Conservation (phyloP, 2,113 vertebrate genomes). For the Heteronetta atricapilla region DNA sequence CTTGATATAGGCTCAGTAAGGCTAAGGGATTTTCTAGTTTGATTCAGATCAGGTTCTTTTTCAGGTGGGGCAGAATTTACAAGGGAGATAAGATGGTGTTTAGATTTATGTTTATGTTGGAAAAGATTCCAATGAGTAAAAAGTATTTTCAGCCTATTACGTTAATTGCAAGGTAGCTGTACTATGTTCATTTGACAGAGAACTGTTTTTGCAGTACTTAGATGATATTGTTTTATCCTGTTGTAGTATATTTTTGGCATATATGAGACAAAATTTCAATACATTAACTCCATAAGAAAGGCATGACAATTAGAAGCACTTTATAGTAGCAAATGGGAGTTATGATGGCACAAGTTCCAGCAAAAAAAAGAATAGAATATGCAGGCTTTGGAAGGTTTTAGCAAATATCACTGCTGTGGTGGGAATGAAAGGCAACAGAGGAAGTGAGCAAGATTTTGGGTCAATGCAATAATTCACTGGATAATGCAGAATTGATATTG, state of each 20-base stretch:
- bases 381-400: neutral
- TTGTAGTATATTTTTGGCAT: neutral
- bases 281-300: neutral
- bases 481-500: neutral
- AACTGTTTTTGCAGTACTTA: neutral
- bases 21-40: neutral
- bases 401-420: neutral
- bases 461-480: neutral
- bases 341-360: neutral
- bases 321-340: neutral
- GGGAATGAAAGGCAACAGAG: neutral
- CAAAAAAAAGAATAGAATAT: neutral
- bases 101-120: neutral
- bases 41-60: neutral
- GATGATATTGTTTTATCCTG: neutral
- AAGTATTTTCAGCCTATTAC: neutral
- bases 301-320: neutral
- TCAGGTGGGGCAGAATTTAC: rapidly evolving
- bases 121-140: neutral
- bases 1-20: neutral
- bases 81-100: neutral
- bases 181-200: neutral
- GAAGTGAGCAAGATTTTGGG: neutral
- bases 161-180: neutral
- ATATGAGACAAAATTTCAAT: neutral